Base-by-base conservation (phyloP, 2,113 vertebrate genomes). In the Asarcornis scutulata region DNA sequence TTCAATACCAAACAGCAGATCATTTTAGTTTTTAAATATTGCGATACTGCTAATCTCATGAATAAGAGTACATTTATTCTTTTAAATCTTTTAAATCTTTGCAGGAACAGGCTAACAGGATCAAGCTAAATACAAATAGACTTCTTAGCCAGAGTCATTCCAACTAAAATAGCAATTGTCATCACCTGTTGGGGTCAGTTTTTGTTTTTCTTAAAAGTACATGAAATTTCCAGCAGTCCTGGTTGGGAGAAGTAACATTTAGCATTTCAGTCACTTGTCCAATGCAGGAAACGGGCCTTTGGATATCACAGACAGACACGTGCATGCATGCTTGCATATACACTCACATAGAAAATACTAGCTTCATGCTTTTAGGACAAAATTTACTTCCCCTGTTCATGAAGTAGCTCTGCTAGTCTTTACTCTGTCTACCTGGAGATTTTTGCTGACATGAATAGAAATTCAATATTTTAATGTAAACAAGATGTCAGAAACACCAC, bases 281-380 rank as follows among this genome's bases (percentile, higher is more conserved):
- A 48, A 34, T 38, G 4, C 1, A 56, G 34, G 22, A 75, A 72
- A 27, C 29, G 67, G 26, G 22, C 17, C 42, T 86, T 58, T 71
- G 22, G 46, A 9, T 36, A 66, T 22, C 1, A 4, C 13, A 27
- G 12, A 13, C 1, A 2, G 3, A 13, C 0, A 0, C 23, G 26
- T 27, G 25, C 34, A 36, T 25, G 17, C 25, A 23, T 63, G 60
- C 50, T 25, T 63, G 34, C 34, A 62, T 36, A 34, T 36, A 31
- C 2, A 11, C 22, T 55, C 7, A 16, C 14, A 67, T 32, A 17
- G 4, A 34, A 50, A 85, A 73, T 25, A 22, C 11, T n/a, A 0
- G 48, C 38, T 3, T 69, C 3, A 29, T 27, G 4, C 2, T 86
- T 83, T 78, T 34, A 20, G 3, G 29, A 34, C 3, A 48, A 64